Percentiles rank a stretch among this genome's conserved stretches.
phyloP scores from a whole-genome alignment of 2,888 invertebrate species.

The Protophormia terraenovae region DNA sequence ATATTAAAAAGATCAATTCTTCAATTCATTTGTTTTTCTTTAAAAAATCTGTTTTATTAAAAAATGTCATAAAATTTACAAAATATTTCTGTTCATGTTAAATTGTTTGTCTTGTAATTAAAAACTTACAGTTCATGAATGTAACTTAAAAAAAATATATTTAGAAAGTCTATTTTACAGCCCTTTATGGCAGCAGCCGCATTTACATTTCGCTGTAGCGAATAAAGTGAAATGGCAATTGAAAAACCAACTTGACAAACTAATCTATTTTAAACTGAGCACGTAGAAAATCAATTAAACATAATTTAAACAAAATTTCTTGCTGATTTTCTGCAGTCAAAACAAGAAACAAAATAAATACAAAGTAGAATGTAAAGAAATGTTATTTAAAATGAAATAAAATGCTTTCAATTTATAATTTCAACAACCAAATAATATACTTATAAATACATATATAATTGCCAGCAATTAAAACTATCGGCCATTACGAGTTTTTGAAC shows the following conservation, averaged over 20 bases:
- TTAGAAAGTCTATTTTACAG: conserved; percentile 29
- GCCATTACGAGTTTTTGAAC: conserved; percentile 1
- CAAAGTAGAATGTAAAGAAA: not conserved
- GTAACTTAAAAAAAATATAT: not conserved
- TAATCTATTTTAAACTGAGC: conserved; percentile 66
- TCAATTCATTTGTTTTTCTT: too few species aligned
- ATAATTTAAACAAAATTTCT: conserved; percentile 66
- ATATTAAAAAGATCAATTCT: too few species aligned
- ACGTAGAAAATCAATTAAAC: conserved; percentile 73
- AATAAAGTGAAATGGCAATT: conserved; percentile 4
- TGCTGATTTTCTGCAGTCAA: not conserved
- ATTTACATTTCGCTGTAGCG: not conserved
- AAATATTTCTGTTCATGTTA: too few species aligned
- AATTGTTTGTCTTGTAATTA: conserved; percentile 9
- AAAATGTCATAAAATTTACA: too few species aligned
- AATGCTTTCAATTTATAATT: conserved; percentile 17
- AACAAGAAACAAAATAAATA: not conserved
- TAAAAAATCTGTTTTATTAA: too few species aligned
- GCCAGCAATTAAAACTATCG: conserved; percentile 30
- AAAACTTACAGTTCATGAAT: not conserved
- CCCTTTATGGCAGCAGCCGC: conserved; percentile 22
- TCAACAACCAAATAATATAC: not conserved
- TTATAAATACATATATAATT: conserved; percentile 1
- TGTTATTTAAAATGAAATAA: not conserved
- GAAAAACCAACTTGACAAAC: not conserved